These are phyloP conservation scores for Andrena trimmerana DNA, from an alignment of 2,888 invertebrate genomes.

Conservation along the genomic window DNA sequence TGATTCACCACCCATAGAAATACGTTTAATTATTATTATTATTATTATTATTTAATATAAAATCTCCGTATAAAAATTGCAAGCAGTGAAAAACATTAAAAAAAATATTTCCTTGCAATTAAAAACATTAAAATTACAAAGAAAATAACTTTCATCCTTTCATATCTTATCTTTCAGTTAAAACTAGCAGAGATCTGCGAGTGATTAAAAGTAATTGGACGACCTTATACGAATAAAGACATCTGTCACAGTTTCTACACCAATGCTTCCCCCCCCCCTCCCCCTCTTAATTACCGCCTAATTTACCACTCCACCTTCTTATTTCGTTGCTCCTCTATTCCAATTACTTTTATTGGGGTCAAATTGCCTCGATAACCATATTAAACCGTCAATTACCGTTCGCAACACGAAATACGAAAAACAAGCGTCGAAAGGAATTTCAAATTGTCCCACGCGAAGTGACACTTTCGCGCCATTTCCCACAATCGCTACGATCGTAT, in stretches of 20 bases:
- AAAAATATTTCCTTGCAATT: too few relatives aligned
- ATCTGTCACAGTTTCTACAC: neutral
- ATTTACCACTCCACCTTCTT: neutral
- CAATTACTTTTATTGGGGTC: neutral
- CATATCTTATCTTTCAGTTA: too few relatives aligned
- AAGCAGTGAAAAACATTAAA: too few relatives aligned
- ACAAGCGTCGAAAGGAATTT: neutral
- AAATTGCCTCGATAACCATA: neutral
- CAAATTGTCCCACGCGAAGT: neutral
- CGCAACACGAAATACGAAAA: neutral
- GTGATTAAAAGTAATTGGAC: neutral
- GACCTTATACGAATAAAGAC: neutral
- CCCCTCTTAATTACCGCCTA: constrained; percentile 9
- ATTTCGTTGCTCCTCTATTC: neutral
- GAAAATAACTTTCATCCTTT: too few relatives aligned
- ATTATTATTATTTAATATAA: neutral
- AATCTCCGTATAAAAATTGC: too few relatives aligned
- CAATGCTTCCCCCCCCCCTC: neutral
- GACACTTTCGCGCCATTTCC: neutral
- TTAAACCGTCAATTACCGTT: neutral
- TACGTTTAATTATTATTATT: neutral
- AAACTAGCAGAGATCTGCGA: too few relatives aligned
- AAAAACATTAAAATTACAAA: too few relatives aligned
- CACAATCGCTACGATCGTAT: neutral
- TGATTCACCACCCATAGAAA: neutral